phyloP scores from a whole-genome alignment of 2,888 invertebrate species.

The Clistopyga incitator region DNA sequence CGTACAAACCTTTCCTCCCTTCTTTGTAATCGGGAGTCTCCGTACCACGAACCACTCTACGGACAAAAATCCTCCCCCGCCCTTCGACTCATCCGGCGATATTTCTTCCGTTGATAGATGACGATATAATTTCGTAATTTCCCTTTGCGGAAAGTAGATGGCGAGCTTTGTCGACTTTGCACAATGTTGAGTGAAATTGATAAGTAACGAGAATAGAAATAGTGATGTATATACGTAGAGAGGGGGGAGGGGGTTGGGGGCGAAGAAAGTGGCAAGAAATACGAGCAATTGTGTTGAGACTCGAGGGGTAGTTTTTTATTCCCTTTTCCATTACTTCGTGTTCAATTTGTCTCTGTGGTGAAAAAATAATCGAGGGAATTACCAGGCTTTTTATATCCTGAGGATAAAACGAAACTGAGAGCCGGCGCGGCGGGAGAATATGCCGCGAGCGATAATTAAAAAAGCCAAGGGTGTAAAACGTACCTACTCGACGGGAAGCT shows the following conservation, averaged over 20 bases:
- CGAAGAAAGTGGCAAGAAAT: slow-evolving; percentile 5
- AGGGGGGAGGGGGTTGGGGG: too few species aligned
- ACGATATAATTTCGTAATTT: slow-evolving; percentile 71
- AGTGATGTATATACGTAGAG: slow-evolving; percentile 11
- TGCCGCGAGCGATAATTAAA: slow-evolving; percentile 69
- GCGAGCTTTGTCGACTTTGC: slow-evolving; percentile 5
- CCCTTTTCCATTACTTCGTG: slow-evolving; percentile 6
- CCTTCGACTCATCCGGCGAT: not conserved
- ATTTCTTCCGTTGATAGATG: slow-evolving; percentile 71
- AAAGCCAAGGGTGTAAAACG: slow-evolving; percentile 57
- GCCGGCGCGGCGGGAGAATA: slow-evolving; percentile 24
- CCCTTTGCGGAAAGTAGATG: slow-evolving; percentile 30
- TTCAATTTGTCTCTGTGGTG: slow-evolving; percentile 44
- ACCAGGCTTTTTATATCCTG: slow-evolving; percentile 23
- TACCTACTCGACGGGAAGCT: not conserved
- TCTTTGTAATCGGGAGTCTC: slow-evolving; percentile 60
- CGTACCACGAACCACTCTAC: slow-evolving; percentile 45
- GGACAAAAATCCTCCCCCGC: not conserved
- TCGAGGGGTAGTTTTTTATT: slow-evolving; percentile 30
- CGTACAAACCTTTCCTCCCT: slow-evolving; percentile 46
- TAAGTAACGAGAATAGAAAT: slow-evolving; percentile 41
- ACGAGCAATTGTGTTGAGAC: slow-evolving; percentile 2
- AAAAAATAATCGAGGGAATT: slow-evolving; percentile 49
- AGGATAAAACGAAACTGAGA: slow-evolving; percentile 24
- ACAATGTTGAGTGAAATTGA: slow-evolving; percentile 22